A percentile compares a stretch with the other conserved stretches of the same genome.
Evolutionary conservation across 2,113 vertebrate genomes (phyloP).

Genomic region (Mustela nigripes): DNA sequence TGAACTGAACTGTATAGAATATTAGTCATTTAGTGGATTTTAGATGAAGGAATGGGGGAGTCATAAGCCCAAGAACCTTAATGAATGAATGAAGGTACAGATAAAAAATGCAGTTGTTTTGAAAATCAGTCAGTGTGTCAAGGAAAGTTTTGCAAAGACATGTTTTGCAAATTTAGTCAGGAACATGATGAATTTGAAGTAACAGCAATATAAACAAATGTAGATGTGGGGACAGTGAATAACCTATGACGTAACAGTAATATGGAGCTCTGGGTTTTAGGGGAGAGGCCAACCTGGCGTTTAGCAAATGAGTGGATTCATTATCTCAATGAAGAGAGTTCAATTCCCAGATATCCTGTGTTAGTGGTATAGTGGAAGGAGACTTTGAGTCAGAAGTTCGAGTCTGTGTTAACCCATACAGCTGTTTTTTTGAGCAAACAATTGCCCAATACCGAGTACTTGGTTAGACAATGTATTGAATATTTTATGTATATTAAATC

Average conservation of each 20-base stretch:
- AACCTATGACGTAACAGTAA: neutral
- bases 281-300: neutral
- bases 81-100: neutral
- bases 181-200: neutral
- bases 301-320: neutral
- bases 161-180: neutral
- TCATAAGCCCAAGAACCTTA: neutral
- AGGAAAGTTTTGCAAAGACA: neutral
- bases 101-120: neutral
- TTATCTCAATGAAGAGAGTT: neutral
- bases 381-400: neutral
- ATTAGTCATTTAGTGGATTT: neutral
- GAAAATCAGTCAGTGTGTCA: neutral
- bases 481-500: neutral
- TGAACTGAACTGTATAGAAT: neutral
- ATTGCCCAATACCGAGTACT: neutral
- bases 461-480: neutral
- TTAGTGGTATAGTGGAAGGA: neutral
- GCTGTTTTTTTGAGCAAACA: neutral
- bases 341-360: neutral
- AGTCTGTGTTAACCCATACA: neutral
- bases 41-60: neutral
- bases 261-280: neutral
- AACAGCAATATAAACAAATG: neutral
- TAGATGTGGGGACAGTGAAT: neutral